phyloP scores from a whole-genome alignment of 2,113 vertebrate species.

The Mus pahari region DNA sequence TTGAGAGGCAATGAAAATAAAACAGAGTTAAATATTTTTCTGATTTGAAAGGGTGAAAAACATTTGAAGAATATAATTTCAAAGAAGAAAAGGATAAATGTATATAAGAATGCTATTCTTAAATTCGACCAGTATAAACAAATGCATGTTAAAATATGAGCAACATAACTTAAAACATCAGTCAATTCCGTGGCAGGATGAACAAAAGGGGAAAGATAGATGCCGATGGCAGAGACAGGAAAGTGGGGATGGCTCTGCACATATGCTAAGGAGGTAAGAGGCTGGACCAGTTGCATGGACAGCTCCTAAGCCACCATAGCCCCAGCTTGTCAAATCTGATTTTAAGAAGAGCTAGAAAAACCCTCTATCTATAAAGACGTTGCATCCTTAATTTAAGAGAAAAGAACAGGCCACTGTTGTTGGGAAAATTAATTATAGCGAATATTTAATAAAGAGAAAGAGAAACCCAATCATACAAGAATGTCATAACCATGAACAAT shows the following conservation, averaged over 20 bases:
- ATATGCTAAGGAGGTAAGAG: background rate
- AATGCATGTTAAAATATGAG: background rate
- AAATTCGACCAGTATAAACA: background rate
- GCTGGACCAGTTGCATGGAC: too few species aligned
- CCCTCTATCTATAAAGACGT: background rate
- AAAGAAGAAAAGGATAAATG: background rate
- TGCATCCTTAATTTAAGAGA: constrained; percentile 26
- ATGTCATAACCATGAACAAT: background rate
- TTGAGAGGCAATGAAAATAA: constrained; percentile 11
- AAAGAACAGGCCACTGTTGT: background rate
- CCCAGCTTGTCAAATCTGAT: background rate
- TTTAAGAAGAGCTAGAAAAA: constrained; percentile 4
- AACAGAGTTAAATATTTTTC: constrained; percentile 24
- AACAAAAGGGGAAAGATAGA: background rate
- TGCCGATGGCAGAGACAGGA: background rate
- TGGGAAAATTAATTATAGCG: background rate
- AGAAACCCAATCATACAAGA: background rate
- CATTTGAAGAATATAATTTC: constrained; percentile 20
- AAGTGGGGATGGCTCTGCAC: background rate
- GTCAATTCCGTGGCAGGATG: background rate
- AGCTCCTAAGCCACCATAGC: background rate
- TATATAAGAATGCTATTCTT: background rate
- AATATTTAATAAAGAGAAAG: constrained; percentile 9
- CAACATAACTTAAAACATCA: background rate
- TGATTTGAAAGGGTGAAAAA: background rate